Conservation (phyloP, 2,888 invertebrate species). For the Eilema sororculum region DNA sequence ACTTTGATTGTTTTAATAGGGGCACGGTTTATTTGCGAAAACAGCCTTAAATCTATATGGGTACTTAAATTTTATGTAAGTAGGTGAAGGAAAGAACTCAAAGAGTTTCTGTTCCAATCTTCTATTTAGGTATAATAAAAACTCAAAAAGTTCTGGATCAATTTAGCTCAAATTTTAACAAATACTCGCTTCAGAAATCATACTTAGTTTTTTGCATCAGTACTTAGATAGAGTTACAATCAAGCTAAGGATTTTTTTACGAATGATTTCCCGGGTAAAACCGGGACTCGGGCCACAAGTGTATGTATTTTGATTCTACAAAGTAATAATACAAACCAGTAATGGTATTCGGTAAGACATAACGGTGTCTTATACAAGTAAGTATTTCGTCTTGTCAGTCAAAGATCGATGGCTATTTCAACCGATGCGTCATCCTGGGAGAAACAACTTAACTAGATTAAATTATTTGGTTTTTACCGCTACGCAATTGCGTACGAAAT, state of each 20-base stretch:
- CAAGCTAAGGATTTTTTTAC: too few relatives aligned
- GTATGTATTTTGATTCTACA: neutral
- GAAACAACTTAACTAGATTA: slow-evolving; percentile 31
- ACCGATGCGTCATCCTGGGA: slow-evolving; percentile 49
- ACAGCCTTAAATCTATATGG: slow-evolving; percentile 33
- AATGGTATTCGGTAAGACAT: neutral
- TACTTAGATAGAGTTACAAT: too few relatives aligned
- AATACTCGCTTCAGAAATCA: too few relatives aligned
- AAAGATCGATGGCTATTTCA: slow-evolving; percentile 59
- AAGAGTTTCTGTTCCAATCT: neutral
- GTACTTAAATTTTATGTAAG: neutral
- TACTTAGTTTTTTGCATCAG: too few relatives aligned
- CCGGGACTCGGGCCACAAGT: too few relatives aligned
- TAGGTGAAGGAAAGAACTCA: slow-evolving; percentile 5
- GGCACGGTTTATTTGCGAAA: slow-evolving; percentile 49
- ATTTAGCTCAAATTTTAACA: too few relatives aligned
- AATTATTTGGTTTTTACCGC: neutral
- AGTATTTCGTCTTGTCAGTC: slow-evolving; percentile 53
- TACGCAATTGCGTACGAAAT: neutral
- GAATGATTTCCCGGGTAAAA: too few relatives aligned
- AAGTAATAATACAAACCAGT: neutral
- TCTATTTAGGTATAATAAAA: too few relatives aligned
- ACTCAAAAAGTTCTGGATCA: too few relatives aligned
- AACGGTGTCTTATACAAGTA: slow-evolving; percentile 13
- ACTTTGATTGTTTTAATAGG: slow-evolving; percentile 49